Base-by-base conservation (phyloP, 2,888 invertebrate species). In the Erebia aethiops region DNA sequence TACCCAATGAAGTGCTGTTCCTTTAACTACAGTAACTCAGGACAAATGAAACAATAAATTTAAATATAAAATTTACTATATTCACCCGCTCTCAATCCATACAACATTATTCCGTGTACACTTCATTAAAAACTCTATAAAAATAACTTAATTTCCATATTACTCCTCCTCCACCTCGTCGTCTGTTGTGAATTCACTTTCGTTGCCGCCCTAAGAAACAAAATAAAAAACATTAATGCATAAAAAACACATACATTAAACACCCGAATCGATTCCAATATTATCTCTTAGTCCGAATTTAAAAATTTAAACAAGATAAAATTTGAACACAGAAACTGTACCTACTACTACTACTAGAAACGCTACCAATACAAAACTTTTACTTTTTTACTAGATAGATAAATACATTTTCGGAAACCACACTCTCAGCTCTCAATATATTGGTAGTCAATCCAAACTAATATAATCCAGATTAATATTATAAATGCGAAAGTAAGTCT, bases 121-220 rank as follows among this genome's bases (percentile, higher is more conserved):
- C 83, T 83, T 80, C 84, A 82, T 87, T 86, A 91, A 91, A 92
- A 89, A 90, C 88, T 91, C 89, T 92, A 91, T 90, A 93, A 92
- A 92, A 92, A 92, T 93, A 92, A 92, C 84, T 90, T 90, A 91
- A 82, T 84, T 84, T 78, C 80, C 82, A 80, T 75, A 78, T 82
- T 88, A 90, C 78, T 94, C 94, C 77, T 95, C 95, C 78, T 94
- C 95, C 61, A 94, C 95, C 78, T 95, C 95, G 85, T 95, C 94
- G 84, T 95, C 95, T 87, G 95, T 95, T 80, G 95, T 95, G 80
- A 94, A 95, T 84, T 95, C 95, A 85, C 95, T 95, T 80, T 95
- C 94, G 84, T 95, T 94, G 83, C 94, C 94, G 74, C 92, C 94
- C 94, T 94, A 90, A 64, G 60, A 62, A 69, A 54, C 71, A 73